A percentile compares a stretch with the other conserved stretches of the same genome.
Conservation (phyloP, 2,797 vertebrate species). For the Champsocephalus esox region DNA sequence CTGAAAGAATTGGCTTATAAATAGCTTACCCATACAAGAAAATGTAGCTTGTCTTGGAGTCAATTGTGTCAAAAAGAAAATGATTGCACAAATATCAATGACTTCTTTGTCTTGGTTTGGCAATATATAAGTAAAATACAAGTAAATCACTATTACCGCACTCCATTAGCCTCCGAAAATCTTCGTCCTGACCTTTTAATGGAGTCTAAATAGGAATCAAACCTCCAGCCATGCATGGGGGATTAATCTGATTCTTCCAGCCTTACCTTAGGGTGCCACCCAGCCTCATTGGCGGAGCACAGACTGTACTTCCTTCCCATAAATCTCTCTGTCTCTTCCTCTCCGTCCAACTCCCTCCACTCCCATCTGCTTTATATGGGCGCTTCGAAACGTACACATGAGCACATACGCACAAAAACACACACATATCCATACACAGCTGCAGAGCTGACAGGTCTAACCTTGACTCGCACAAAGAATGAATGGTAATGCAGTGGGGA, state of each 20-base stretch:
- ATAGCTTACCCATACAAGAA: too few relatives aligned
- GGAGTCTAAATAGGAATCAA: slow-evolving; percentile 53
- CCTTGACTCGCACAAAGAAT: slow-evolving; percentile 66
- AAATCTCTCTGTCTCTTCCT: slow-evolving; percentile 41
- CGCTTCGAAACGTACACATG: slow-evolving; percentile 29
- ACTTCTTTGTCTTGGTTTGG: slow-evolving; percentile 11
- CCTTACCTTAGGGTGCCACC: slow-evolving; percentile 38
- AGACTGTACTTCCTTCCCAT: slow-evolving; percentile 27
- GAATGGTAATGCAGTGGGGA: slow-evolving; percentile 72
- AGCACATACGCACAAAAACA: slow-evolving; percentile 28
- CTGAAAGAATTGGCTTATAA: slow-evolving; percentile 7
- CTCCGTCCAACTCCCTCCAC: slow-evolving; percentile 50
- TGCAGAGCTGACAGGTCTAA: slow-evolving; percentile 72
- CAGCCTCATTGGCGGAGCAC: slow-evolving; percentile 17
- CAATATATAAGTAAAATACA: slow-evolving; percentile 33
- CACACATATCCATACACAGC: slow-evolving; percentile 49
- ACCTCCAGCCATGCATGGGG: slow-evolving; percentile 50
- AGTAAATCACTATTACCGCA: slow-evolving; percentile 22
- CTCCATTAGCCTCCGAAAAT: slow-evolving; percentile 44
- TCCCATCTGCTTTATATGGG: slow-evolving; percentile 59
- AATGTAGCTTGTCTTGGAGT: neutral
- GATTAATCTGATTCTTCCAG: slow-evolving; percentile 39
- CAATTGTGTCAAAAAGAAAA: neutral
- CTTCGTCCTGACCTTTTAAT: slow-evolving; percentile 55
- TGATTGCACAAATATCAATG: slow-evolving; percentile 6